A percentile compares a stretch with the other conserved stretches of the same genome.
Conservation (phyloP, 2,888 invertebrate species). For the Conistra vaccinii region DNA sequence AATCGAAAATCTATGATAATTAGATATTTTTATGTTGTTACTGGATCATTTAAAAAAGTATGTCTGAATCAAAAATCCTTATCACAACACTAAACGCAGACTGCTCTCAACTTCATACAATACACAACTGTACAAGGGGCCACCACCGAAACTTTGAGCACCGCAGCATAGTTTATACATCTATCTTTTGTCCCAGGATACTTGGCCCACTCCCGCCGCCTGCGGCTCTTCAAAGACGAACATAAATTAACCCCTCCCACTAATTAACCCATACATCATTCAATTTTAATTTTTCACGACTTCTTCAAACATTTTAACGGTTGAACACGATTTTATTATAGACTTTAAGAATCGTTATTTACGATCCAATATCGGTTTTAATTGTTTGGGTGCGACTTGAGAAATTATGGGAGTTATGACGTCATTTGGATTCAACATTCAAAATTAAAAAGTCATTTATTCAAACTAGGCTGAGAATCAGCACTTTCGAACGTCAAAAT, state of each 20-base stretch:
- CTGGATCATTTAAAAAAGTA: not conserved
- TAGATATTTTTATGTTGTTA: not conserved
- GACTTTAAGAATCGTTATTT: conserved; percentile 56
- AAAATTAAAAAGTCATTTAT: too few species aligned
- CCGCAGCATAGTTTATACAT: conserved; percentile 56
- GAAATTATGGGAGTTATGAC: conserved; percentile 37
- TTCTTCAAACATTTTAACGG: conserved; percentile 72
- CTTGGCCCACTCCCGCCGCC: conserved; percentile 59
- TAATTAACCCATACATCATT: conserved; percentile 79
- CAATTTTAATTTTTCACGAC: conserved; percentile 72
- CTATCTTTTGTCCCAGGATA: conserved; percentile 58
- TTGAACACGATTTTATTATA: conserved; percentile 58
- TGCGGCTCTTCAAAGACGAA: conserved; percentile 66
- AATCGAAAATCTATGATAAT: not conserved
- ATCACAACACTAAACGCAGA: not conserved
- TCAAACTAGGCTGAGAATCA: too few species aligned
- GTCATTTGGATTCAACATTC: conserved; percentile 33
- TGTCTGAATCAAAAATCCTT: not conserved
- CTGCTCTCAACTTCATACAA: conserved; percentile 11
- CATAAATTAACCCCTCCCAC: conserved; percentile 76
- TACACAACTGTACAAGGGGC: not conserved
- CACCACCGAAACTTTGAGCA: conserved; percentile 48
- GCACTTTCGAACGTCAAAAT: too few species aligned
- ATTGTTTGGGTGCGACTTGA: conserved; percentile 53
- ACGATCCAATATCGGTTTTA: conserved; percentile 51